Evolutionary conservation across 2,888 invertebrate genomes (phyloP), one percentile per base, ranked within the genome.

Genomic region (Dryobotodes eremita): DNA sequence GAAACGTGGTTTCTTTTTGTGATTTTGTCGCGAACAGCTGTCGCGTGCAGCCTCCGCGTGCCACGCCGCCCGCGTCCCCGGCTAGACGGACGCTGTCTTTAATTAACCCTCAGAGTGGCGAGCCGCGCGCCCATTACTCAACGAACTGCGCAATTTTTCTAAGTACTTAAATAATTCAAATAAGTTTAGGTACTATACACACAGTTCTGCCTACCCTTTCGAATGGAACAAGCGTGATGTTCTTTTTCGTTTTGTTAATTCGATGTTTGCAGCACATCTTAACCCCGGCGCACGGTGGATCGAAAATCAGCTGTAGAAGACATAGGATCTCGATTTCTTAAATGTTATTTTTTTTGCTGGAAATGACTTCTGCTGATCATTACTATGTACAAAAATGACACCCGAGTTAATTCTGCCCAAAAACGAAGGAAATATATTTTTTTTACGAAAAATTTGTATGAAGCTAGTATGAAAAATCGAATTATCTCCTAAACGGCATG

Each of bases 21-120:
- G 83, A 82, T 76, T 86, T 81, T 79, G 82, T 77, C 71, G 71
- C 77, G 79, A 83, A 82, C 91, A 91, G 89, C 91, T 91, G 91
- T 76, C 86, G 78, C 64, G 79, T 88, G 83, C 86, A 83, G 87
- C 84, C 83, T 80, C 87, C 85, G 77, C 81, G 48, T 11, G 62
- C 48, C 71, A 2, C 77, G 53, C 15, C 81, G 57, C 71, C 62
- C 62, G 62, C 64, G 20, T 59, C 61, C 23, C 23, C 36, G 7
- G 13, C 4, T 15, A 7, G 42, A 7, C 71, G 8, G 46, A 46
- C 26, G 36, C 17, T 36, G 46, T 55, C 53, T 74, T 48, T 57
- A 17, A 31, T 46, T 46, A 74, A 31, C 26, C 55, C 23, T 31
- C 31, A 26, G 50, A 55, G 62, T 61, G 8, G 20, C 48, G 26